A percentile compares a stretch with the other conserved stretches of the same genome.
These are phyloP conservation scores for Podotricha telesiphe DNA, from an alignment of 2,888 invertebrate genomes.

Conservation along the genomic window DNA sequence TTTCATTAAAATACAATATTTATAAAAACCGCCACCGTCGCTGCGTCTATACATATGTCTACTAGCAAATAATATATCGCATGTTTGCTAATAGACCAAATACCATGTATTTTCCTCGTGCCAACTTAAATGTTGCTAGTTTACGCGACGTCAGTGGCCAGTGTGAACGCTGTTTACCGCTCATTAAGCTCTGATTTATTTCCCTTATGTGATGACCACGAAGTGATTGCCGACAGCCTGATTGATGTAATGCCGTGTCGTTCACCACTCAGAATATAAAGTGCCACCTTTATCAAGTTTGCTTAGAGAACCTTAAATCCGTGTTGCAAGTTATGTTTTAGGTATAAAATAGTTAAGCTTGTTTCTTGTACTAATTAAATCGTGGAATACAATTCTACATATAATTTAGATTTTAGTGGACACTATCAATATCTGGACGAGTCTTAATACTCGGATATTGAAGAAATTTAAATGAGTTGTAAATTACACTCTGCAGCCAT, in stretches of 20 bases:
- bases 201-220: conserved; percentile 63
- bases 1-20: not conserved
- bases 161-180: conserved; percentile 50
- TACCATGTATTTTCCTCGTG: conserved; percentile 29
- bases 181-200: conserved; percentile 64
- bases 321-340: conserved; percentile 41
- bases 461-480: too few species aligned
- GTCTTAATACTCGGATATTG: too few species aligned
- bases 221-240: conserved; percentile 60
- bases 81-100: conserved; percentile 6
- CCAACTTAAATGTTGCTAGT: conserved; percentile 32
- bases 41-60: conserved; percentile 4
- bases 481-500: too few species aligned
- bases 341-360: conserved; percentile 8
- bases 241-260: conserved; percentile 61
- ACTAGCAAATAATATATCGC: conserved; percentile 5
- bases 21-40: conserved; percentile 19
- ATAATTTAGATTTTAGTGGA: too few species aligned
- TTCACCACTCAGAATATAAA: conserved; percentile 58
- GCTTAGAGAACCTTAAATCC: conserved; percentile 38
- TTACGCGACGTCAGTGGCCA: conserved; percentile 41
- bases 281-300: conserved; percentile 39
- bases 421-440: too few species aligned
- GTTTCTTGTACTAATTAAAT: not conserved
- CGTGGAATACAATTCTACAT: too few species aligned